Evolutionary conservation across 2,797 vertebrate genomes (phyloP).

Genomic region (Pseudochirops cupreus): DNA sequence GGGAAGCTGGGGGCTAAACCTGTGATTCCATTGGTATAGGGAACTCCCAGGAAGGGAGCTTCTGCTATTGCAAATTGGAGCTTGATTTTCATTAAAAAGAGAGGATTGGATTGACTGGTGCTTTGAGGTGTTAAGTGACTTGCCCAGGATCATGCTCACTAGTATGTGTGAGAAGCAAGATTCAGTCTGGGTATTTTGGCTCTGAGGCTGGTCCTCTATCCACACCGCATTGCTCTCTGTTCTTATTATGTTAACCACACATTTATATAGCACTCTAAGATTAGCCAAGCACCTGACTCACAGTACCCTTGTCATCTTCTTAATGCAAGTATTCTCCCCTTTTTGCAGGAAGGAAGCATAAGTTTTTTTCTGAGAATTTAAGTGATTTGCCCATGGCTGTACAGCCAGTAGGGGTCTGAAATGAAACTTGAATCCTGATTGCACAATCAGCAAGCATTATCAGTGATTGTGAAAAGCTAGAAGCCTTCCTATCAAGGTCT

Average conservation of each 20-base stretch:
- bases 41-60: not conserved
- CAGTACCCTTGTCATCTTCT: not conserved
- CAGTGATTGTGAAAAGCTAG: not conserved
- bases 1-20: not conserved
- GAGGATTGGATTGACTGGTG: not conserved
- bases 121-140: not conserved
- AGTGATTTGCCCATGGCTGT: not conserved
- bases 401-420: not conserved
- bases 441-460: not conserved
- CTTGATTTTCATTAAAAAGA: not conserved
- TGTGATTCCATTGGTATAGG: not conserved
- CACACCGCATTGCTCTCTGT: not conserved
- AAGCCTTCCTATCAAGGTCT: not conserved
- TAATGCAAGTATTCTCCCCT: not conserved
- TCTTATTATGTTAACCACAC: not conserved
- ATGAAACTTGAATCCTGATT: not conserved
- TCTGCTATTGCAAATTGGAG: not conserved
- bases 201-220: not conserved
- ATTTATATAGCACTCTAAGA: not conserved
- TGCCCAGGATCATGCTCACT: not conserved
- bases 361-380: not conserved
- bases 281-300: not conserved
- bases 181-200: not conserved
- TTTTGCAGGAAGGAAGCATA: not conserved
- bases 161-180: not conserved